A percentile compares a stretch with the other conserved stretches of the same genome.
Conservation (phyloP, 2,797 vertebrate genomes). For the Hydrocynus forskahlii region DNA sequence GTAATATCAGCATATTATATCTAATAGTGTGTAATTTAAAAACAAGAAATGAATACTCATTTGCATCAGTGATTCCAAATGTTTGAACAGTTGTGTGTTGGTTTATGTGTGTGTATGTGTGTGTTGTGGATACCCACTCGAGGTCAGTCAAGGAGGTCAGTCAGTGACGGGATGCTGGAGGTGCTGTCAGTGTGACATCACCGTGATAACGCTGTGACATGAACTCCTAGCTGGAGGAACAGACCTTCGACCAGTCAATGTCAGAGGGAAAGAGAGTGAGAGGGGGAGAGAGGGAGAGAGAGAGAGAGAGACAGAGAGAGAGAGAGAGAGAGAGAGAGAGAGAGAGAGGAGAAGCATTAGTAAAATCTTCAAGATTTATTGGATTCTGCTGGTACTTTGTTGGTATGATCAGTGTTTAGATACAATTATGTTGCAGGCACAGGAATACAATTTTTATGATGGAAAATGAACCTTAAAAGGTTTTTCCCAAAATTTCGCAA, state of each 20-base stretch:
- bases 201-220: constrained; percentile 6
- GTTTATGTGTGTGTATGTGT: constrained; percentile 1
- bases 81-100: neutral
- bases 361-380: no score
- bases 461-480: no score
- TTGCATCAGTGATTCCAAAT: neutral
- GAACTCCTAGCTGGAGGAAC: constrained; percentile 3
- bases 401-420: no score
- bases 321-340: neutral
- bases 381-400: no score
- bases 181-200: constrained; percentile 29
- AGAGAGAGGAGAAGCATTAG: neutral
- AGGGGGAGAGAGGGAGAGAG: neutral
- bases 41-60: no score
- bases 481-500: no score
- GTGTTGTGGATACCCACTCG: neutral
- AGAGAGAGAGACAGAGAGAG: neutral
- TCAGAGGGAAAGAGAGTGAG: neutral
- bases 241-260: constrained; percentile 26
- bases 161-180: constrained; percentile 20
- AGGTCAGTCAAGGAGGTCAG: constrained; percentile 5
- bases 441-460: no score
- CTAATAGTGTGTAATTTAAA: no score
- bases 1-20: no score
- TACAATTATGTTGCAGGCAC: no score